Evolutionary conservation across 2,113 vertebrate species (phyloP).

Genomic region (Tychaedon coryphoeus): DNA sequence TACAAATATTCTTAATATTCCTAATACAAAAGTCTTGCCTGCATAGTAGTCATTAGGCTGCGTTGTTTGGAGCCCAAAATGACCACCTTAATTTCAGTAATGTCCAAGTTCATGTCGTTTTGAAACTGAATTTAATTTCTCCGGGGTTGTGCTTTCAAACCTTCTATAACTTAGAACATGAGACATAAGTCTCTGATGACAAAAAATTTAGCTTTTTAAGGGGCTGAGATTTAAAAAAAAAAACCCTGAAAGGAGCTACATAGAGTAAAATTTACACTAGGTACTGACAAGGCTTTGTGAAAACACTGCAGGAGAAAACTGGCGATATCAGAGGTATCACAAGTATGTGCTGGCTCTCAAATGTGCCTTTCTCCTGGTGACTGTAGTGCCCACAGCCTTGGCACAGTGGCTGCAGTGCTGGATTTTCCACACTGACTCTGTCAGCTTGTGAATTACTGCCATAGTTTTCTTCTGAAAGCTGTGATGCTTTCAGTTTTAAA

Average conservation of each 20-base stretch:
- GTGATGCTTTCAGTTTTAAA: background rate
- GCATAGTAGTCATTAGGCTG: background rate
- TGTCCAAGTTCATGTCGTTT: background rate
- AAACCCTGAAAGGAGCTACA: background rate
- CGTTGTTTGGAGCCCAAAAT: background rate
- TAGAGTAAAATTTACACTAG: background rate
- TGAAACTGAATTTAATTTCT: background rate
- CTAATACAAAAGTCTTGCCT: background rate
- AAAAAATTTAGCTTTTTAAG: background rate
- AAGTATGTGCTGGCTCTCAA: background rate
- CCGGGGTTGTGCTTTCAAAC: background rate
- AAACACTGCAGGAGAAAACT: background rate
- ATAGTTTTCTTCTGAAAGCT: background rate
- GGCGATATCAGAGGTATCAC: rapidly evolving
- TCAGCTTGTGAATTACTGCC: constrained; percentile 38
- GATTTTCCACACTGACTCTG: constrained; percentile 40
- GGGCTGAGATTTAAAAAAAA: background rate
- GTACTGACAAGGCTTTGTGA: background rate
- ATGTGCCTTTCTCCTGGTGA: background rate
- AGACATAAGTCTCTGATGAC: background rate
- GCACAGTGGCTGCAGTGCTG: background rate
- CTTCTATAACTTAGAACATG: background rate
- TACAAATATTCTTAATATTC: background rate
- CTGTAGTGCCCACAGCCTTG: background rate
- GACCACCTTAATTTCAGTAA: background rate